Percentiles rank a stretch among this genome's conserved stretches.
These are phyloP conservation scores for Miichthys miiuy DNA, from an alignment of 2,797 vertebrate genomes.

Conservation along the genomic window DNA sequence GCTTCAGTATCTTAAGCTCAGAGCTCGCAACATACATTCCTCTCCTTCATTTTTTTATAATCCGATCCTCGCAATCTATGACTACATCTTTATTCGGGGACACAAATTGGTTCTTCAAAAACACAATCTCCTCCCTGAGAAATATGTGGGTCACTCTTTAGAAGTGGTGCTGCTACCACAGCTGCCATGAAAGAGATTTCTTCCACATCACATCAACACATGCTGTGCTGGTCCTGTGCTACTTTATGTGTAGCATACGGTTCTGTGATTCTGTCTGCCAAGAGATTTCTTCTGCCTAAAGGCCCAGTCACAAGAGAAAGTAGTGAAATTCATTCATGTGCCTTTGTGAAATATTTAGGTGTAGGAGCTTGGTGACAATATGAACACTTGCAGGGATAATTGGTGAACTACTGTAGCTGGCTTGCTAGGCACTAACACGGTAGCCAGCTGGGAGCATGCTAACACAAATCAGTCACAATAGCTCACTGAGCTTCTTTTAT, in stretches of 20 bases:
- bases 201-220: constrained; percentile 42
- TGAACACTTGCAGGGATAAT: neutral
- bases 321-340: neutral
- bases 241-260: constrained; percentile 20
- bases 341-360: constrained; percentile 14
- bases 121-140: constrained; percentile 29
- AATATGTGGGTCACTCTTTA: constrained; percentile 59
- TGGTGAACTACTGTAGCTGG: neutral
- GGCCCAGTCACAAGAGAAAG: constrained; percentile 13
- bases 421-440: neutral
- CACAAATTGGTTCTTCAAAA: constrained; percentile 54
- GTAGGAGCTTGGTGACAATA: neutral
- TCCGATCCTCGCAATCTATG: constrained; percentile 10
- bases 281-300: constrained; percentile 21
- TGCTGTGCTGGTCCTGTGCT: constrained; percentile 34
- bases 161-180: constrained; percentile 36
- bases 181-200: constrained; percentile 44
- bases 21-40: constrained; percentile 3
- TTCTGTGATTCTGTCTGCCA: constrained; percentile 18
- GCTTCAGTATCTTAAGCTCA: constrained; percentile 17
- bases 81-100: constrained; percentile 33
- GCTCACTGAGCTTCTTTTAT: neutral
- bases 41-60: constrained; percentile 3
- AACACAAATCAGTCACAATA: neutral
- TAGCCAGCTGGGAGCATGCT: neutral